These are phyloP conservation scores for Oreochromis grahami DNA, from an alignment of 2,797 vertebrate genomes.

Conservation along the genomic window DNA sequence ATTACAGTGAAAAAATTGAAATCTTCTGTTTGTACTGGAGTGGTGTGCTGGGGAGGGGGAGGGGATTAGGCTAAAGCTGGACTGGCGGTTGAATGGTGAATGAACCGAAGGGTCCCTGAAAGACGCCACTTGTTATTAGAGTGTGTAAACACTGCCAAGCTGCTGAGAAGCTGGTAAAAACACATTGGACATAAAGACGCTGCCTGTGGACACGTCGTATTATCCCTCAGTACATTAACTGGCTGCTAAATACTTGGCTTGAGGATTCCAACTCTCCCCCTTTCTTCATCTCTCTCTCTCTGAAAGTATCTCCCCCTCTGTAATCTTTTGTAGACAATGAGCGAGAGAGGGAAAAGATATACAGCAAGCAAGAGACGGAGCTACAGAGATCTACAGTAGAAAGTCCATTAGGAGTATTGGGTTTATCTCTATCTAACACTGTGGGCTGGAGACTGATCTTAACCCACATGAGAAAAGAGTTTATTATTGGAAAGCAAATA, in stretches of 20 bases:
- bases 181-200: constrained; percentile 78
- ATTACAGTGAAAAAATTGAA: constrained; percentile 79
- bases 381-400: constrained; percentile 37
- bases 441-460: constrained; percentile 49
- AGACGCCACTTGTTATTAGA: constrained; percentile 82
- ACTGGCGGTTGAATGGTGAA: constrained; percentile 75
- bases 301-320: constrained; percentile 40
- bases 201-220: constrained; percentile 75
- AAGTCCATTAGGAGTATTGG: constrained; percentile 15
- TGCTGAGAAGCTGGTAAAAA: constrained; percentile 80
- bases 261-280: constrained; percentile 33
- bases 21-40: constrained; percentile 78
- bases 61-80: constrained; percentile 79
- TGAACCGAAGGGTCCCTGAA: constrained; percentile 73
- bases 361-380: constrained; percentile 17
- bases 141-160: constrained; percentile 83
- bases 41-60: constrained; percentile 53
- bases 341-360: constrained; percentile 17
- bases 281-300: constrained; percentile 11
- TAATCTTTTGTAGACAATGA: constrained; percentile 75
- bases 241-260: constrained; percentile 67
- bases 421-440: constrained; percentile 64
- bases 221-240: constrained; percentile 80
- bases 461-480: constrained; percentile 26
- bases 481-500: constrained; percentile 30